Evolutionary conservation across 2,888 invertebrate genomes (phyloP).

Genomic region (Athalia rosae): DNA sequence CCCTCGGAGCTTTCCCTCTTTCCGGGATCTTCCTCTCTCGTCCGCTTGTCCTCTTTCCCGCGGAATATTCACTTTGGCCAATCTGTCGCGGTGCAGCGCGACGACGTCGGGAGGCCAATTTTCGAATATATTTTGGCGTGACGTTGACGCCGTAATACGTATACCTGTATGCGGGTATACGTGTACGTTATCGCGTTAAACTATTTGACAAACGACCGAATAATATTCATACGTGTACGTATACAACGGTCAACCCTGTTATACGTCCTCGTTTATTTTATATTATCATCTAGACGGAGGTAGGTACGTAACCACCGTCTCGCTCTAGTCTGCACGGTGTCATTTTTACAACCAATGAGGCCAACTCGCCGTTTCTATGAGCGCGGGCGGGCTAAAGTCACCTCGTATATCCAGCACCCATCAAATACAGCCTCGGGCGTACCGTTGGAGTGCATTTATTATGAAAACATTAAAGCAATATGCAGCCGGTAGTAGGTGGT

Average conservation of each 20-base stretch:
- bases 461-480: slow-evolving; percentile 43
- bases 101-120: slow-evolving; percentile 1
- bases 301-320: background rate
- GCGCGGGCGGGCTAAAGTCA: background rate
- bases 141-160: background rate
- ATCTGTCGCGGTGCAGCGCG: slow-evolving; percentile 28
- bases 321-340: slow-evolving; percentile 7
- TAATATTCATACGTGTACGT: slow-evolving; percentile 27
- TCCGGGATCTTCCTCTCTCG: background rate
- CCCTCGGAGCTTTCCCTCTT: background rate
- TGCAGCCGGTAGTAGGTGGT: background rate
- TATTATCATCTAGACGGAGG: background rate
- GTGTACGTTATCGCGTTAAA: background rate
- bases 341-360: slow-evolving; percentile 21
- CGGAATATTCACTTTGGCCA: slow-evolving; percentile 32
- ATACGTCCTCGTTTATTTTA: background rate
- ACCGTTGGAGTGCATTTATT: slow-evolving; percentile 44
- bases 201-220: slow-evolving; percentile 6
- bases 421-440: slow-evolving; percentile 34
- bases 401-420: slow-evolving; percentile 32
- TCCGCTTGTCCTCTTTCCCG: background rate
- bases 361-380: background rate
- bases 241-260: background rate
- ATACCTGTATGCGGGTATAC: background rate
- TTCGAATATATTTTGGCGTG: background rate